Base-by-base conservation (phyloP, 1,140 invertebrate species). In the Orchesella cincta region DNA sequence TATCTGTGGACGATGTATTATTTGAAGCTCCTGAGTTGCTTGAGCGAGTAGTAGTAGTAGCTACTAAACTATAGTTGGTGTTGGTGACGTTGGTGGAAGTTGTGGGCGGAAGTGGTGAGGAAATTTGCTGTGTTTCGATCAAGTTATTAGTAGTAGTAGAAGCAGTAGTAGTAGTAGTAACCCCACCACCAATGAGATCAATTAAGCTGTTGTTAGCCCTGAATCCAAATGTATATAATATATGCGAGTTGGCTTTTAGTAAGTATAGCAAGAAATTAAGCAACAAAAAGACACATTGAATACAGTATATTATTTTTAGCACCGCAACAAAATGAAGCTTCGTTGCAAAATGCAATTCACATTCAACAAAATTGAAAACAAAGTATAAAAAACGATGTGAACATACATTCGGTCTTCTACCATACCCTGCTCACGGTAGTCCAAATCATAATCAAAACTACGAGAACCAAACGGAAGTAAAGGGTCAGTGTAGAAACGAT, bases 161-260 rank as follows among this genome's bases (percentile, higher is more conserved):
- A 67, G 14, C 54, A 3, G 54, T 57, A 18, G 54, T 26, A 5
- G 14, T 62, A 33, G 29, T 14, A n/a, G 31, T 23, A 57, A 16
- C 8, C 31, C 74, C 46, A 54, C 74, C 28, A 64, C 74, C 29
- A 26, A n/a, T 26, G 28, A 67, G 34, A 28, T 62, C 36, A 28
- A 76, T 35, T 20, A 76, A 31, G 33, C 62, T 35, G 54, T 26
- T 20, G 5, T 28, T 31, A 3, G 23, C 31, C 29, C 20, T 87
- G 87, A 85, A 86, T 86, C 84, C 85, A 84, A 83, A 86, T 83
- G 83, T 87, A 85, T 83, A 83, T 84, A 79, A 83, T 83, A 35
- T 76, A 73, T 39, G 79, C 73, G 20, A 83, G 81, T 75, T 81
- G 77, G 52, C 81, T 71, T 74, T 84, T 80, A 77, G 78, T 82